Percentiles rank a stretch among this genome's conserved stretches.
phyloP scores from a whole-genome alignment of 2,113 vertebrate species.

The Dicentrarchus labrax region DNA sequence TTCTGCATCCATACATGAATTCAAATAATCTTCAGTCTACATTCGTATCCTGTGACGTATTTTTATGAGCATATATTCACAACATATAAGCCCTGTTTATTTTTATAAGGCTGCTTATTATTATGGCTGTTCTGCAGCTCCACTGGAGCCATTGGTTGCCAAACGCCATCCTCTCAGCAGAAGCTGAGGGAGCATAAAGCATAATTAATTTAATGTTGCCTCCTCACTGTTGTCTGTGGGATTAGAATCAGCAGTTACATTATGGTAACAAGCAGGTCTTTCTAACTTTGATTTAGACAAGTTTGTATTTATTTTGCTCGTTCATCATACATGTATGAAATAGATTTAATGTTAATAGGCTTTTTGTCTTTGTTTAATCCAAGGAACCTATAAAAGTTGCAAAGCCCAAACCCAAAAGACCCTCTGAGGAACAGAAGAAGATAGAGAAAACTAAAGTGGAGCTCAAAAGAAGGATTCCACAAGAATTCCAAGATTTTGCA shows the following conservation, averaged over 20 bases:
- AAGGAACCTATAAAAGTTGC: conserved; percentile 93
- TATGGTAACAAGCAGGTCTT: neutral
- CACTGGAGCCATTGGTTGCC: neutral
- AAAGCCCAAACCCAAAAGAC: conserved; percentile 89
- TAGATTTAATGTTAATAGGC: neutral
- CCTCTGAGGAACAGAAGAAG: conserved; percentile 80
- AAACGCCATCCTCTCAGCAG: neutral
- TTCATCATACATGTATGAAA: neutral
- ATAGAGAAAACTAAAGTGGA: conserved; percentile 87
- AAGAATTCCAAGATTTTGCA: conserved; percentile 88
- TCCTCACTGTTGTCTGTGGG: neutral
- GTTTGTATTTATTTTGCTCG: neutral
- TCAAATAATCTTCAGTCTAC: too few species aligned
- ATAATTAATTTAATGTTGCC: neutral
- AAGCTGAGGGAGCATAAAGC: conserved; percentile 1
- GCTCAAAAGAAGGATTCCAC: conserved; percentile 82
- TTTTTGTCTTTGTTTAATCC: conserved; percentile 29
- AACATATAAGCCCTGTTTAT: neutral
- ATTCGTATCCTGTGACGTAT: neutral
- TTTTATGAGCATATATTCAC: neutral
- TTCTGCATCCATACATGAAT: neutral
- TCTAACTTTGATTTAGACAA: neutral
- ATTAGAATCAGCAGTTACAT: neutral
- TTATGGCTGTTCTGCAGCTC: neutral
- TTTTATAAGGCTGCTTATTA: conserved; percentile 6